These are phyloP conservation scores for Semibalanus balanoides DNA, from an alignment of 1,140 invertebrate genomes.

Conservation along the genomic window DNA sequence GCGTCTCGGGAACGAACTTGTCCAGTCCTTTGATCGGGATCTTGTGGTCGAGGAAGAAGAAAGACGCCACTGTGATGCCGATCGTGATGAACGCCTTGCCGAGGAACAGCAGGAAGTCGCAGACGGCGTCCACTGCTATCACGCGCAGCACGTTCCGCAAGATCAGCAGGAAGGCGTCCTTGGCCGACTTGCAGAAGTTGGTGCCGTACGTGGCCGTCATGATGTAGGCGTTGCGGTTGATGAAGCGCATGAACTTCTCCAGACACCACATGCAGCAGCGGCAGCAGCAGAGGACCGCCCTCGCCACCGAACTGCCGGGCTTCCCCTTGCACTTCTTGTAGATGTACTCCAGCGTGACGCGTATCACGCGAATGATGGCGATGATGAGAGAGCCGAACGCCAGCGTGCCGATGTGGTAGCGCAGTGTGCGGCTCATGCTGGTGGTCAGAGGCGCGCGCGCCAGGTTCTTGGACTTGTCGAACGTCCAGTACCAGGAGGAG, in stretches of 20 bases:
- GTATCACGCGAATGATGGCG: constrained; percentile 72
- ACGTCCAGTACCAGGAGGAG: constrained; percentile 89
- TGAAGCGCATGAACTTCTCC: constrained; percentile 76
- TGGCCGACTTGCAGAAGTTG: constrained; percentile 67
- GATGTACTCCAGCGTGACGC: constrained; percentile 68
- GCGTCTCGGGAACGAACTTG: constrained; percentile 31
- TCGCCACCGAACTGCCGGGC: constrained; percentile 37
- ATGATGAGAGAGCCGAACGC: constrained; percentile 88
- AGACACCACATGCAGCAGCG: constrained; percentile 79
- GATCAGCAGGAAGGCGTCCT: constrained; percentile 27
- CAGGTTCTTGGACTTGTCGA: constrained; percentile 58
- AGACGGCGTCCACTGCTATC: constrained; percentile 73
- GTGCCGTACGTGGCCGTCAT: constrained; percentile 72
- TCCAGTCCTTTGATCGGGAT: constrained; percentile 7
- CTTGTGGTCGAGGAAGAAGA: constrained; percentile 15
- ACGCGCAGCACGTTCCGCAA: constrained; percentile 42
- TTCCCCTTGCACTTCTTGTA: constrained; percentile 63
- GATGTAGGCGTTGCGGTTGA: constrained; percentile 88
- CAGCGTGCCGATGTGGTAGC: constrained; percentile 82
- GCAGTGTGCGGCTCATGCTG: constrained; percentile 51
- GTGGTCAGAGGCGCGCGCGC: constrained; percentile 60
- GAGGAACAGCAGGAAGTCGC: constrained; percentile 73
- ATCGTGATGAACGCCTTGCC: constrained; percentile 70
- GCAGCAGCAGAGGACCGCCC: constrained; percentile 64
- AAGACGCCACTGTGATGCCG: constrained; percentile 29